Conservation (phyloP, 2,797 vertebrate genomes). For the Pseudomugil tenellus region DNA sequence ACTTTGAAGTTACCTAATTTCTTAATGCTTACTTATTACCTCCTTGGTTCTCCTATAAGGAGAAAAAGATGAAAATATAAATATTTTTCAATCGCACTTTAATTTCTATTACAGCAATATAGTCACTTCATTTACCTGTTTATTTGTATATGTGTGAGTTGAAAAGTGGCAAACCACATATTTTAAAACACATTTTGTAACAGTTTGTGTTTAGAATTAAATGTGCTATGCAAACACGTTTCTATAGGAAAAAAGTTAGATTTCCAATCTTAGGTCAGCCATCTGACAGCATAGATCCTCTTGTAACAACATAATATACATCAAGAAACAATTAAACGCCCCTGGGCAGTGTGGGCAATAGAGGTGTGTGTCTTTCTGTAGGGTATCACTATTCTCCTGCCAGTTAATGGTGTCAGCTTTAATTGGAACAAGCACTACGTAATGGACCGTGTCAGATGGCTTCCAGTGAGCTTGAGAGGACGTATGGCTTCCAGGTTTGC, state of each 20-base stretch:
- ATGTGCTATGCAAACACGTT: constrained; percentile 19
- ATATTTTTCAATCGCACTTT: too few relatives aligned
- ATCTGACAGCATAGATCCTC: constrained; percentile 61
- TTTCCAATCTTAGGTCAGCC: constrained; percentile 30
- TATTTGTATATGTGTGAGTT: too few relatives aligned
- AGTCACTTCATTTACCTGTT: too few relatives aligned
- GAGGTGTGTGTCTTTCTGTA: constrained; percentile 76
- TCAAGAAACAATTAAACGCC: constrained; percentile 58
- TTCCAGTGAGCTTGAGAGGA: constrained; percentile 72
- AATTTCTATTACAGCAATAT: too few relatives aligned
- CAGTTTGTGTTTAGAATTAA: constrained; percentile 9
- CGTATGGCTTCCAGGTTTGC: constrained; percentile 54
- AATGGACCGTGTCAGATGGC: constrained; percentile 85
- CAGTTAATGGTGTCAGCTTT: constrained; percentile 89
- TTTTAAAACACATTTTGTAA: too few relatives aligned
- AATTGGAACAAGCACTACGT: constrained; percentile 91
- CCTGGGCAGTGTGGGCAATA: constrained; percentile 49
- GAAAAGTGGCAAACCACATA: too few relatives aligned
- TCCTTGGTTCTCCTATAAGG: too few relatives aligned
- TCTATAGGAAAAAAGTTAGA: constrained; percentile 2
- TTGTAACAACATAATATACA: constrained; percentile 72
- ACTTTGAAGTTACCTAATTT: background rate
- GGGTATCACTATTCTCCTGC: constrained; percentile 83
- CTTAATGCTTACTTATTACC: background rate
- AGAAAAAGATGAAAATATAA: too few relatives aligned